phyloP scores from a whole-genome alignment of 2,113 vertebrate genomes.

The Porphyrio hochstetteri region DNA sequence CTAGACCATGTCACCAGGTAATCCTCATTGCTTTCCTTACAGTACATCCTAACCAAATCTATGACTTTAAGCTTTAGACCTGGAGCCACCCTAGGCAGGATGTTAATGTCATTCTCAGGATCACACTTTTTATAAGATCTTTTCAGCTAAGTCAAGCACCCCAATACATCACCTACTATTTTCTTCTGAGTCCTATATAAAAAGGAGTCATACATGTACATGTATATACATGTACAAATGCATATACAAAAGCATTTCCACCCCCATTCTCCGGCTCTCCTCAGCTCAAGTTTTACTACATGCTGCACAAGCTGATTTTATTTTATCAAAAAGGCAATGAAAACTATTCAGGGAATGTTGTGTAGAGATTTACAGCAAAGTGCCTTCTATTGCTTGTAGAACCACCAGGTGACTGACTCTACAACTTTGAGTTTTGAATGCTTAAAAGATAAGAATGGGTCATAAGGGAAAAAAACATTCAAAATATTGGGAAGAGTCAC shows the following conservation, averaged over 20 bases:
- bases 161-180: neutral
- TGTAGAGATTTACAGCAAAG: neutral
- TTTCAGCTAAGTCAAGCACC: fast-evolving
- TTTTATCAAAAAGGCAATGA: neutral
- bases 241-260: neutral
- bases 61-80: fast-evolving
- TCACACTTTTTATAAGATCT: neutral
- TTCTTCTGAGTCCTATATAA: neutral
- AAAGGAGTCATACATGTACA: neutral
- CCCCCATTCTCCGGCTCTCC: neutral
- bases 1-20: neutral
- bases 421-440: neutral
- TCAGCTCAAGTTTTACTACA: neutral
- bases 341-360: neutral
- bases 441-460: neutral
- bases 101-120: neutral
- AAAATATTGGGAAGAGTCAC: neutral
- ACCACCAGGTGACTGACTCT: neutral
- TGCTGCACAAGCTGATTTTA: neutral
- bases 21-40: neutral
- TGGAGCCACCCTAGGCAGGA: neutral
- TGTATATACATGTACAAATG: too few species aligned
- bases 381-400: neutral
- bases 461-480: neutral
- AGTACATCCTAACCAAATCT: neutral